A percentile compares a stretch with the other conserved stretches of the same genome.
phyloP scores from a whole-genome alignment of 2,888 invertebrate genomes.

The Rhagophthalmus giganteus region DNA sequence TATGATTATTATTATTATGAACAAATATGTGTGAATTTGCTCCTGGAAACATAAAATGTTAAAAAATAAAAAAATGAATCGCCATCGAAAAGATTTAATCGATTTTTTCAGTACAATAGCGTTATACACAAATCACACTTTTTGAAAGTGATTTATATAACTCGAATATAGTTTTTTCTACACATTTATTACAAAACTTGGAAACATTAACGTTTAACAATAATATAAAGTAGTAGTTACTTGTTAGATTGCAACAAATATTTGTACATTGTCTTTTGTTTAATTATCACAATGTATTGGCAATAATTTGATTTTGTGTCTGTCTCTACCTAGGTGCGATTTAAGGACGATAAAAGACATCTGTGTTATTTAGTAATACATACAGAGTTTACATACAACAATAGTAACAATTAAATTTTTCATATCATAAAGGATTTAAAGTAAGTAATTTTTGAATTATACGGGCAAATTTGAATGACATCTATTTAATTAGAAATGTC shows the following conservation, averaged over 20 bases:
- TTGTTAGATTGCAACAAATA: background rate
- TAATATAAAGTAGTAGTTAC: background rate
- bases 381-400: too few species aligned
- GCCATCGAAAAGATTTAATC: constrained; percentile 9
- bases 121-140: constrained; percentile 7
- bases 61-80: constrained; percentile 9
- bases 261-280: constrained; percentile 1
- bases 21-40: background rate
- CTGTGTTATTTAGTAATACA: too few species aligned
- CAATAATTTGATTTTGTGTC: too few species aligned
- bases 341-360: too few species aligned
- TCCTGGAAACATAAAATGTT: constrained; percentile 9
- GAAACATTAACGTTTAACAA: background rate
- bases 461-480: too few species aligned
- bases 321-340: too few species aligned
- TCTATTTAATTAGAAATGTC: too few species aligned
- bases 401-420: too few species aligned
- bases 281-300: too few species aligned
- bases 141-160: constrained; percentile 5
- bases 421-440: too few species aligned
- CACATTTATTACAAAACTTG: background rate
- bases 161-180: background rate
- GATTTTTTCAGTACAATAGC: constrained; percentile 5
- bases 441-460: too few species aligned
- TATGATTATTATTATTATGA: constrained; percentile 4